These are phyloP conservation scores for Sebastolobus alascanus DNA, from an alignment of 2,797 vertebrate species.

Conservation along the genomic window DNA sequence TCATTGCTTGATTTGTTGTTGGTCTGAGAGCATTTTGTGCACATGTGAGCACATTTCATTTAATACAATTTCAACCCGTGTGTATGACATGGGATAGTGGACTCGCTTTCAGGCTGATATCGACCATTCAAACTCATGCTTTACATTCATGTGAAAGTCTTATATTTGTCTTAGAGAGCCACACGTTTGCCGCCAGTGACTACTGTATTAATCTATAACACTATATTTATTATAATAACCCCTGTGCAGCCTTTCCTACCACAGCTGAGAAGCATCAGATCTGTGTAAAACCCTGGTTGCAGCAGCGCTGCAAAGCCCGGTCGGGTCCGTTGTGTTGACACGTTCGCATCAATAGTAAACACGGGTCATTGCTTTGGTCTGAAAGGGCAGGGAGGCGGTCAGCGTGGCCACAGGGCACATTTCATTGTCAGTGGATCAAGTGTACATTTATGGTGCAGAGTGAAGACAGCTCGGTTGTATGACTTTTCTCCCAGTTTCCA, in stretches of 20 bases:
- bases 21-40: slow-evolving; percentile 35
- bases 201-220: slow-evolving; percentile 1
- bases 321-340: not conserved
- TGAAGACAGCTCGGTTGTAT: slow-evolving; percentile 16
- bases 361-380: slow-evolving; percentile 16
- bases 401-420: slow-evolving; percentile 19
- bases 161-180: not conserved
- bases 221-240: not conserved
- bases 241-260: not conserved
- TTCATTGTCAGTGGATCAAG: slow-evolving; percentile 26
- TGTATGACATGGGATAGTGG: not conserved
- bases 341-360: not conserved
- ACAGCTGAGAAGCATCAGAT: not conserved
- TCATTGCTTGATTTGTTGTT: slow-evolving; percentile 44
- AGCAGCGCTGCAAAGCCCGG: not conserved
- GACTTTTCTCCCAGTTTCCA: not conserved
- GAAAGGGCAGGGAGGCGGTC: slow-evolving; percentile 4
- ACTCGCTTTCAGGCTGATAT: not conserved
- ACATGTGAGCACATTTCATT: slow-evolving; percentile 30
- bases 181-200: not conserved
- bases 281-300: not conserved
- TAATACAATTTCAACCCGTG: not conserved
- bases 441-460: slow-evolving; percentile 7
- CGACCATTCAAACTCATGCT: not conserved
- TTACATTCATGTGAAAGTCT: not conserved